Conservation (phyloP, 2,113 vertebrate genomes). For the Ptychochromis oligacanthus region DNA sequence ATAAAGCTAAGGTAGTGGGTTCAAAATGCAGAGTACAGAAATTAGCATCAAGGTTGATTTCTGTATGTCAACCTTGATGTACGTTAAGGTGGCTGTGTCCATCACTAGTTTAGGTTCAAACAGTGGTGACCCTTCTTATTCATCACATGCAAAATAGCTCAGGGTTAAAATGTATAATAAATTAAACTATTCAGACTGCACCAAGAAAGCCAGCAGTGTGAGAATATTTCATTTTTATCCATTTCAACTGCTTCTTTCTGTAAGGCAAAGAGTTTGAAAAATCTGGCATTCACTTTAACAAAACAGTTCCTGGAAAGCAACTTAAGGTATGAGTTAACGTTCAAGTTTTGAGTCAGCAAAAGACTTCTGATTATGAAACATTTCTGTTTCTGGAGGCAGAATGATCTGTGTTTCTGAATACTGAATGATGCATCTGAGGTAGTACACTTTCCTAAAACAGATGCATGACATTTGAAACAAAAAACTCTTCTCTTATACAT, state of each 20-base stretch:
- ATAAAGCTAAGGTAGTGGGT: neutral
- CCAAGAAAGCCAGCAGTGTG: neutral
- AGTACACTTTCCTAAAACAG: slow-evolving; percentile 36
- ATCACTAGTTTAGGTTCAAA: neutral
- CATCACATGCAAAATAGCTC: neutral
- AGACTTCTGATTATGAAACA: slow-evolving; percentile 41
- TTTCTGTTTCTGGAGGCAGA: slow-evolving; percentile 44
- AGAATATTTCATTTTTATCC: neutral
- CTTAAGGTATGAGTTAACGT: neutral
- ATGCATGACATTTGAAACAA: slow-evolving; percentile 20
- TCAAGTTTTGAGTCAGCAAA: slow-evolving; percentile 37
- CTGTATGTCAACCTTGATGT: too few species aligned
- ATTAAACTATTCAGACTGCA: neutral
- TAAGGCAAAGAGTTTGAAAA: neutral
- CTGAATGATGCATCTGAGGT: slow-evolving; percentile 34
- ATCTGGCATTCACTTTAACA: neutral
- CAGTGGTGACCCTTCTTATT: neutral
- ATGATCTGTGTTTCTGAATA: slow-evolving; percentile 22
- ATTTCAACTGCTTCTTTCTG: neutral
- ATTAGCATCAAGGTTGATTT: too few species aligned
- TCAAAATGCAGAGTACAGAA: neutral
- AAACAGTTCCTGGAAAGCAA: slow-evolving; percentile 4
- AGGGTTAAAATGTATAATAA: neutral
- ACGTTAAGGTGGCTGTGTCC: neutral
- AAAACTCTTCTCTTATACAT: neutral